A percentile compares a stretch with the other conserved stretches of the same genome.
These are phyloP conservation scores for Prinia subflava DNA, from an alignment of 2,113 vertebrate species.

Conservation along the genomic window DNA sequence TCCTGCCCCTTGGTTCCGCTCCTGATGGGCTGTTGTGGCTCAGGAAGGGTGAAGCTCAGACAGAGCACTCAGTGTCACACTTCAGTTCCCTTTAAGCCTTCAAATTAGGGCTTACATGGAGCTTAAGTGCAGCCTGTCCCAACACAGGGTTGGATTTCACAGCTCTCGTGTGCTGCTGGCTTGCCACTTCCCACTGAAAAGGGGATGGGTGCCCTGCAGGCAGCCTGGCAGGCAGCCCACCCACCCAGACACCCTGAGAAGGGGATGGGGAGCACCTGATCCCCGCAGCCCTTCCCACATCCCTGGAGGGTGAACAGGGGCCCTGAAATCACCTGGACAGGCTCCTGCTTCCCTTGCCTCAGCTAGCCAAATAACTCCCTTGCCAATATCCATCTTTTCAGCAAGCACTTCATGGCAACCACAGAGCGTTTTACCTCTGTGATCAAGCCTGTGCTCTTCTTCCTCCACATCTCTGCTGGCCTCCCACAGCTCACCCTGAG, in stretches of 20 bases:
- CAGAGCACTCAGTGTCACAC: background rate
- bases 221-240: background rate
- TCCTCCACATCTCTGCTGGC: rapidly evolving
- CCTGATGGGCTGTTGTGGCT: background rate
- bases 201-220: rapidly evolving
- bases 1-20: background rate
- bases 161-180: background rate
- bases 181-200: background rate
- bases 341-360: background rate
- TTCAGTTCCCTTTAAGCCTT: background rate
- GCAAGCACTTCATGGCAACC: background rate
- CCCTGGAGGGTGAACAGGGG: background rate
- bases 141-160: background rate
- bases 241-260: rapidly evolving
- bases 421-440: rapidly evolving
- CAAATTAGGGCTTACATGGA: background rate
- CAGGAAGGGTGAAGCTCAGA: background rate
- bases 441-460: background rate
- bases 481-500: background rate
- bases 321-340: background rate
- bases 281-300: rapidly evolving
- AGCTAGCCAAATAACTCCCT: background rate
- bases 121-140: background rate
- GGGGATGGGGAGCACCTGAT: background rate
- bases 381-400: background rate